Percentiles rank a stretch among this genome's conserved stretches.
These are phyloP conservation scores for Parauchenoglanis punctatus DNA, from an alignment of 2,797 vertebrate genomes.

Conservation along the genomic window DNA sequence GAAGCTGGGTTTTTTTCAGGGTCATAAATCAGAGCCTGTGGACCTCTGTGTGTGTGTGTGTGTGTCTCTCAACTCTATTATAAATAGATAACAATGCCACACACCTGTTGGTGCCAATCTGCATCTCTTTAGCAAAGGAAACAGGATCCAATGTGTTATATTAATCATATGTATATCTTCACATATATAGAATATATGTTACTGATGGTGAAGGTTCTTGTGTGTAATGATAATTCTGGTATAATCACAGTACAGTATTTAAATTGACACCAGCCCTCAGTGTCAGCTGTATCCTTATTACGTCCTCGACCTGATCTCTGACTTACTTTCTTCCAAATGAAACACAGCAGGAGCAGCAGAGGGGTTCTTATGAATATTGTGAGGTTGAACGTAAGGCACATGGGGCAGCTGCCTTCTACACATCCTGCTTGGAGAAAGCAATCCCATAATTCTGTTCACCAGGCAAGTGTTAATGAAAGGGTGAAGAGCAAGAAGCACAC, in stretches of 20 bases:
- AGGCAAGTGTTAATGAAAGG: neutral
- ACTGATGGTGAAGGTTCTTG: neutral
- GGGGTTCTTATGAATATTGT: neutral
- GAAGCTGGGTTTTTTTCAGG: neutral
- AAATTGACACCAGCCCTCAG: neutral
- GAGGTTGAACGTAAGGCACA: neutral
- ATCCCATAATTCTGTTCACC: neutral
- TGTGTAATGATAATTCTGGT: neutral
- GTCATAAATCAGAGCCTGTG: neutral
- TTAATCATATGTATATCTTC: neutral
- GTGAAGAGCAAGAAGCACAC: neutral
- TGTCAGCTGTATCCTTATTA: neutral
- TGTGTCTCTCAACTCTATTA: conserved; percentile 61
- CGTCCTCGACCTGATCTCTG: neutral
- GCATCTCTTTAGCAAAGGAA: neutral
- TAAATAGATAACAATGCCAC: conserved; percentile 80
- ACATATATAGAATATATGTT: neutral
- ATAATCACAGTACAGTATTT: neutral
- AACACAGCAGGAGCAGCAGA: neutral
- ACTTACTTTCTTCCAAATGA: neutral
- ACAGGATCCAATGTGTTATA: neutral
- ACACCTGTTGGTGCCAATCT: conserved; percentile 74
- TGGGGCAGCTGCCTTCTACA: neutral
- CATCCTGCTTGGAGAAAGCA: neutral
- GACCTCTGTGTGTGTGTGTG: conserved; percentile 28